Base-by-base conservation (phyloP, 2,888 invertebrate genomes). In the Macroteleia sp. region DNA sequence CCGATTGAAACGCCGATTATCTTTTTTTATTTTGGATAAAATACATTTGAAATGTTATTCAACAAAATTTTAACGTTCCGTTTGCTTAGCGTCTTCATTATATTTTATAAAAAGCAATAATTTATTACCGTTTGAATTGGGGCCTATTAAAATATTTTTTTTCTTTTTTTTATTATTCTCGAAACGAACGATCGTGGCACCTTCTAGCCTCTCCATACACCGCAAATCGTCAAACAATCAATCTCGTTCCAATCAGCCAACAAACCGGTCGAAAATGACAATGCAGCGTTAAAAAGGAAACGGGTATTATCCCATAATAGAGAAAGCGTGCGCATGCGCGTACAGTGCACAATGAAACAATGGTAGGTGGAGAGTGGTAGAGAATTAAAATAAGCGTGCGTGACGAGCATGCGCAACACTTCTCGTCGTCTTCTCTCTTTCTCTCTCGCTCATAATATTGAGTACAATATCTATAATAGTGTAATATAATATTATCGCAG, bases 401-500 rank as follows among this genome's bases (percentile, higher is more conserved):
- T 25, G 22, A 41, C 34, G 39, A 52, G 52, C 59, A 57, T 19
- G 59, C 39, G 46, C 57, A 20, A 25, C 46, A 22, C 48, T 61
- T 76, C 50, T 69, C 70, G 46, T 70, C 69, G 59, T 48, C 62
- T 76, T 67, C 56, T 61, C 70, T 52, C 64, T 52, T 59, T 77
- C 74, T 73, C 71, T 77, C 79, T 75, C 71, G 81, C 62, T 78
- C 57, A 61, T 66, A 79, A 80, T 83, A 83, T 73, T 73, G 71
- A 41, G 34, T 71, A 76, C 67, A 76, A 76, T 70, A 76, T 76
- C 80, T 83, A 83, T 83, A 80, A 67, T 80, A 82, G 74, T 80
- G 76, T 67, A 69, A 66, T 73, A 75, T 69, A 78, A 81, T 81
- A 82, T 79, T 61, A 79, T 81, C 83, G 81, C 80, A 71, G 79